Evolutionary conservation across 2,113 vertebrate species (phyloP).

Genomic region (Corythaeola cristata): DNA sequence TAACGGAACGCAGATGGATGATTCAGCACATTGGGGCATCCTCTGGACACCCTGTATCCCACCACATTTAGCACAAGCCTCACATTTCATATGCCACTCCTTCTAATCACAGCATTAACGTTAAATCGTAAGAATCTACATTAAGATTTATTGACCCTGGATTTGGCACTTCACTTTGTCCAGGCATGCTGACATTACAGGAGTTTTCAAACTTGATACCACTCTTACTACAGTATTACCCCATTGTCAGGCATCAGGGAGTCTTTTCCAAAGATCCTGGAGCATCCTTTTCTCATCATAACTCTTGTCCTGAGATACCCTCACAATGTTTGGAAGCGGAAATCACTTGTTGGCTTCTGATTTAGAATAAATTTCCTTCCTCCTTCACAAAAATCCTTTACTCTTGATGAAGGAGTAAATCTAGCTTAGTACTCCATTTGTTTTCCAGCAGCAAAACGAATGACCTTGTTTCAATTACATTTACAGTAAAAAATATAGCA

Average conservation of each 20-base stretch:
- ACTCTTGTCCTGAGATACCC: not conserved
- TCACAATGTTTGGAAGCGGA: not conserved
- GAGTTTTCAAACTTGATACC: not conserved
- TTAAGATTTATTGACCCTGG: not conserved
- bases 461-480: slow-evolving; percentile 58
- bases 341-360: not conserved
- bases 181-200: not conserved
- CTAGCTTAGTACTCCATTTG: slow-evolving; percentile 5
- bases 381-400: not conserved
- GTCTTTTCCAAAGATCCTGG: not conserved
- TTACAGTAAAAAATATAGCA: slow-evolving; percentile 47
- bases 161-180: not conserved
- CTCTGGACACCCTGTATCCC: not conserved
- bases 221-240: not conserved
- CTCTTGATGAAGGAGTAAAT: slow-evolving; percentile 2
- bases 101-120: not conserved
- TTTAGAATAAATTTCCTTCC: not conserved
- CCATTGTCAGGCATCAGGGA: not conserved
- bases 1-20: not conserved
- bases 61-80: not conserved
- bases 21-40: not conserved
- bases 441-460: slow-evolving; percentile 35
- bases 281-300: not conserved
- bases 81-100: not conserved
- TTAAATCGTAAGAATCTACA: not conserved